These are phyloP conservation scores for Blastomussa wellsi DNA, from an alignment of 92 coral and sea anemone species.

Conservation along the genomic window DNA sequence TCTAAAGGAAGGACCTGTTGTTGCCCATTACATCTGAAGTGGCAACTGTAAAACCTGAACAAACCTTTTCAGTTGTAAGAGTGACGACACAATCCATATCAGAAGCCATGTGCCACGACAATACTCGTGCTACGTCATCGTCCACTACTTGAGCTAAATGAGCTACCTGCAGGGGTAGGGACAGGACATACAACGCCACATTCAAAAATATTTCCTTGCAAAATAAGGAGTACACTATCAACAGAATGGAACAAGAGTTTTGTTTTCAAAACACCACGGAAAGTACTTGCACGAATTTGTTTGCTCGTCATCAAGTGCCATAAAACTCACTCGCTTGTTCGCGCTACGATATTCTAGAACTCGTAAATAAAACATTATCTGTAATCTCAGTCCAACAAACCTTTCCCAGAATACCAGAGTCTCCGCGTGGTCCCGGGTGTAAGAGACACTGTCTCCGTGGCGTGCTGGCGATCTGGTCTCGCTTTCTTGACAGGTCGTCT, in stretches of 20 bases:
- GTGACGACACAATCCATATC: constrained; percentile 99
- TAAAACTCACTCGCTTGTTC: not conserved
- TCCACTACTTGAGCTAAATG: constrained; percentile 95
- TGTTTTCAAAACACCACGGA: no score
- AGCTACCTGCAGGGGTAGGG: constrained; percentile 71
- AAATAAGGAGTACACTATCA: no score
- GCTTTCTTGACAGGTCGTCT: constrained; percentile 63
- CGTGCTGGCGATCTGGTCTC: constrained; percentile 68
- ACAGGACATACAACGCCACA: not conserved
- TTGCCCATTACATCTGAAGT: no score
- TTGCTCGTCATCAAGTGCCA: not conserved
- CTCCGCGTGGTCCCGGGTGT: constrained; percentile 94
- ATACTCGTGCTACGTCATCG: constrained; percentile 93
- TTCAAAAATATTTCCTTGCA: not conserved
- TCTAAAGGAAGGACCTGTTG: no score
- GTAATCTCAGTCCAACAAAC: constrained; percentile 40
- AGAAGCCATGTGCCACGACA: constrained; percentile 99
- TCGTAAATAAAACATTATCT: not conserved
- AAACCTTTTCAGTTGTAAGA: constrained; percentile 87
- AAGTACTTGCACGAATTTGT: not conserved
- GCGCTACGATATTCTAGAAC: not conserved
- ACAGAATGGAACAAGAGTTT: no score
- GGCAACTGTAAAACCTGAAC: no score
- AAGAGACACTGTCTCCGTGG: constrained; percentile 90
- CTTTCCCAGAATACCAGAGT: constrained; percentile 92